Conservation (phyloP, 1,140 invertebrate species). For the Drosophila oshimai region DNA sequence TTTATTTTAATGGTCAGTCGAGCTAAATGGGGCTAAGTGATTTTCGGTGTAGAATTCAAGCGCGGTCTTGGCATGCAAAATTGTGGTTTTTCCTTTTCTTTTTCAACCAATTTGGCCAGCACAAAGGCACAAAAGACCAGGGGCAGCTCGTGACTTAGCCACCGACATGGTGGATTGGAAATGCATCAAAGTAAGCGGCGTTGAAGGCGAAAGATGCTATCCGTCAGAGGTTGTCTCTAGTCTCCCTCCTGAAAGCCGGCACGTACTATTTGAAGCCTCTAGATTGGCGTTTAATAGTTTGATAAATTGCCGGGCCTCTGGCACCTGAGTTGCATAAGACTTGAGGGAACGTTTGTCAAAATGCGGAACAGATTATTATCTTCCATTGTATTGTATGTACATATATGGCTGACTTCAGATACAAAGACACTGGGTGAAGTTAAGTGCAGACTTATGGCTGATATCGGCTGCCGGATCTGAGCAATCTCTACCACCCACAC, state of each 20-base stretch:
- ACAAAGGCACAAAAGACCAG: constrained; percentile 35
- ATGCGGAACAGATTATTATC: constrained; percentile 62
- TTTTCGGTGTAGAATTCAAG: constrained; percentile 70
- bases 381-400: too few relatives aligned
- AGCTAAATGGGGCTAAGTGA: constrained; percentile 73
- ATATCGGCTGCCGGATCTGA: constrained; percentile 11
- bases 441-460: constrained; percentile 4
- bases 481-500: constrained; percentile 11
- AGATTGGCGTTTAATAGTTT: constrained; percentile 64
- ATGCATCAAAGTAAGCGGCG: constrained; percentile 51
- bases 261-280: constrained; percentile 51
- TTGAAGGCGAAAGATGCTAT: constrained; percentile 65
- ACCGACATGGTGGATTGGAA: constrained; percentile 38
- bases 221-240: constrained; percentile 9
- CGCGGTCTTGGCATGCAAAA: constrained; percentile 50
- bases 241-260: constrained; percentile 35
- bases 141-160: constrained; percentile 60
- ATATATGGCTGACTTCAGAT: neutral
- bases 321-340: constrained; percentile 68
- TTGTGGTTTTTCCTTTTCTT: constrained; percentile 16
- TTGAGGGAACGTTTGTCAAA: constrained; percentile 59
- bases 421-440: neutral
- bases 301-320: constrained; percentile 39
- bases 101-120: constrained; percentile 40
- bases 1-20: constrained; percentile 68